phyloP scores from a whole-genome alignment of 2,113 vertebrate genomes.

The Elgaria multicarinata region DNA sequence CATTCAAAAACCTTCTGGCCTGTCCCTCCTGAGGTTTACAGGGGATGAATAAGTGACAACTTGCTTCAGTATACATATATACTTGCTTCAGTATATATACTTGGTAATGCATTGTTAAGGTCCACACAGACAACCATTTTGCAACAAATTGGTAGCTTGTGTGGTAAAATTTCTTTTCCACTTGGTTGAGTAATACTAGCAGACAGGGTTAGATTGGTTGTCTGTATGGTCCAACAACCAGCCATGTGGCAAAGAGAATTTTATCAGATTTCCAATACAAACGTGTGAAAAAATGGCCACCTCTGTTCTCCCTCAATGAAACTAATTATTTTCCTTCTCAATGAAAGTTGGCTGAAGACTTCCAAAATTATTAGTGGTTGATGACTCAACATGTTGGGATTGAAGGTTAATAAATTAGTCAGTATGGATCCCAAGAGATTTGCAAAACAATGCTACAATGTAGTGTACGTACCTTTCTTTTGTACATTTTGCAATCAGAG shows the following conservation, averaged over 20 bases:
- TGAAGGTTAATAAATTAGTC: background rate
- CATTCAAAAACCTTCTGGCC: background rate
- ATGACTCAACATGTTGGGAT: background rate
- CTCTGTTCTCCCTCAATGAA: too few species aligned
- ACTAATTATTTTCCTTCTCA: too few species aligned
- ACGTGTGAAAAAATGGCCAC: background rate
- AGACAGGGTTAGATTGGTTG: too few species aligned
- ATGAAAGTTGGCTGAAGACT: background rate
- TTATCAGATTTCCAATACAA: background rate
- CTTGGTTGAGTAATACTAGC: background rate
- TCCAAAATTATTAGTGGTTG: background rate
- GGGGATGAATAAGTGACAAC: too few species aligned
- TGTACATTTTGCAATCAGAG: conserved; percentile 85
- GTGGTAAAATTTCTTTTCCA: background rate
- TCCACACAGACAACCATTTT: background rate
- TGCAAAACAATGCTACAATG: background rate
- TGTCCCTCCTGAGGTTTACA: background rate
- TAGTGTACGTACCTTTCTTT: conserved; percentile 83
- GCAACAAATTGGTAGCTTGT: background rate
- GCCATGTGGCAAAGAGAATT: background rate
- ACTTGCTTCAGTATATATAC: background rate
- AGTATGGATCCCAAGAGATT: background rate
- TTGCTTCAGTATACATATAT: background rate
- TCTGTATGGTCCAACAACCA: background rate
- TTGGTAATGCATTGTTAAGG: background rate